phyloP scores from a whole-genome alignment of 1,140 invertebrate species.

The Euwallacea similis region DNA sequence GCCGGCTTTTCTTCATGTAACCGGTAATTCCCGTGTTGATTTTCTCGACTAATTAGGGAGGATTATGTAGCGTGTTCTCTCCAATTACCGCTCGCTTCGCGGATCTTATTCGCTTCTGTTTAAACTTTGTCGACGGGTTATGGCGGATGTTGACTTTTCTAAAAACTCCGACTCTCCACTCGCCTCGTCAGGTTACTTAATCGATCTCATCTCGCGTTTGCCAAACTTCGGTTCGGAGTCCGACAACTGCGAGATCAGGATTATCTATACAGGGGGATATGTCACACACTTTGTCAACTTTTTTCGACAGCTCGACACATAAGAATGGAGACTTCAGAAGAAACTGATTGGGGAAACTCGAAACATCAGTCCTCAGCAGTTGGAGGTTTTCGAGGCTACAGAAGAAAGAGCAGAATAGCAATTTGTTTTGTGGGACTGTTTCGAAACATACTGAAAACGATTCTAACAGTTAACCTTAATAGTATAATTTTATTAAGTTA shows the following conservation, averaged over 20 bases:
- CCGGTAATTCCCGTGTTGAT: conserved; percentile 35
- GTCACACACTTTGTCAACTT: too few relatives aligned
- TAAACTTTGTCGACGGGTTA: conserved; percentile 33
- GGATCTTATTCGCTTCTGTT: conserved; percentile 33
- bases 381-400: too few relatives aligned
- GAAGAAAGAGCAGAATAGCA: too few relatives aligned
- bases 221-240: not conserved
- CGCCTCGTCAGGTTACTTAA: conserved; percentile 23
- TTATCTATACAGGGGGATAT: too few relatives aligned
- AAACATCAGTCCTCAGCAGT: too few relatives aligned
- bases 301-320: too few relatives aligned
- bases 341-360: too few relatives aligned
- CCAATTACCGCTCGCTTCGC: conserved; percentile 33
- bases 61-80: conserved; percentile 33
- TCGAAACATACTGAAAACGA: too few relatives aligned
- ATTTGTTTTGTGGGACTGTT: too few relatives aligned
- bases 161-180: conserved; percentile 29
- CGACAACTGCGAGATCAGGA: not conserved
- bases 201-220: conserved; percentile 6
- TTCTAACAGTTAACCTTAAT: too few relatives aligned
- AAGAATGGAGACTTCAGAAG: too few relatives aligned
- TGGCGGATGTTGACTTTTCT: conserved; percentile 30
- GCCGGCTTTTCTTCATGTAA: conserved; percentile 28
- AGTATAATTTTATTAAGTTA: too few relatives aligned
- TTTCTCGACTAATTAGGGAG: conserved; percentile 35